Evolutionary conservation across 2,113 vertebrate species (phyloP).

Genomic region (Myrmecophaga tridactyla): DNA sequence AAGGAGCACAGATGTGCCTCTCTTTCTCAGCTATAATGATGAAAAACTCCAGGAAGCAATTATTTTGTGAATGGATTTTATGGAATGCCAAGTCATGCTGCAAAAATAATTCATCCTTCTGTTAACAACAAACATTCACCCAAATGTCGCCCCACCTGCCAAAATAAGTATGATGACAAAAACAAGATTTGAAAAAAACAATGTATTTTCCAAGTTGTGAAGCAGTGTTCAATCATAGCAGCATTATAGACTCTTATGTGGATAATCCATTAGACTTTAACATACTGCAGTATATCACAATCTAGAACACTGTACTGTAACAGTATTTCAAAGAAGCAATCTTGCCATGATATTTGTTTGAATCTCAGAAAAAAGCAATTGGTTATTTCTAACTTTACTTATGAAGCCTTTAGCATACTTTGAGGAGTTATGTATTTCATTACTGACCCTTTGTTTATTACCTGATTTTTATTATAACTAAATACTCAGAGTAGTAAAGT

Average conservation of each 20-base stretch:
- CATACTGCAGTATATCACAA: neutral
- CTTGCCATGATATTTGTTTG: constrained; percentile 17
- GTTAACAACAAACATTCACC: constrained; percentile 61
- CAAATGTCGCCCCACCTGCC: constrained; percentile 34
- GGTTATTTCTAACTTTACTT: constrained; percentile 33
- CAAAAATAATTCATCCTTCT: constrained; percentile 71
- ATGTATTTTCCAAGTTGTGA: constrained; percentile 34
- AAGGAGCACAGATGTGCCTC: constrained; percentile 67
- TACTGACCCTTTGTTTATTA: constrained; percentile 8
- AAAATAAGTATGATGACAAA: constrained; percentile 48
- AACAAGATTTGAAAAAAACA: constrained; percentile 58
- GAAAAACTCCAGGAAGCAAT: constrained; percentile 65
- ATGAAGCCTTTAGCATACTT: neutral
- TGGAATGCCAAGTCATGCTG: constrained; percentile 35
- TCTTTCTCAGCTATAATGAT: constrained; percentile 47
- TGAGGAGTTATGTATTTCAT: constrained; percentile 9
- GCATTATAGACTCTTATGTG: constrained; percentile 36
- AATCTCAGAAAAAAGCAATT: constrained; percentile 50
- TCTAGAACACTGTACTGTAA: neutral
- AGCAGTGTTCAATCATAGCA: constrained; percentile 5
- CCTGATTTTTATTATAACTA: constrained; percentile 27
- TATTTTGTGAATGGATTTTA: constrained; percentile 72
- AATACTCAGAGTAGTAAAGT: constrained; percentile 44
- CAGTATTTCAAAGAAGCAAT: constrained; percentile 27
- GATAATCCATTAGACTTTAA: constrained; percentile 44